These are phyloP conservation scores for Podabrus alpinus DNA, from an alignment of 2,888 invertebrate species.

Conservation along the genomic window DNA sequence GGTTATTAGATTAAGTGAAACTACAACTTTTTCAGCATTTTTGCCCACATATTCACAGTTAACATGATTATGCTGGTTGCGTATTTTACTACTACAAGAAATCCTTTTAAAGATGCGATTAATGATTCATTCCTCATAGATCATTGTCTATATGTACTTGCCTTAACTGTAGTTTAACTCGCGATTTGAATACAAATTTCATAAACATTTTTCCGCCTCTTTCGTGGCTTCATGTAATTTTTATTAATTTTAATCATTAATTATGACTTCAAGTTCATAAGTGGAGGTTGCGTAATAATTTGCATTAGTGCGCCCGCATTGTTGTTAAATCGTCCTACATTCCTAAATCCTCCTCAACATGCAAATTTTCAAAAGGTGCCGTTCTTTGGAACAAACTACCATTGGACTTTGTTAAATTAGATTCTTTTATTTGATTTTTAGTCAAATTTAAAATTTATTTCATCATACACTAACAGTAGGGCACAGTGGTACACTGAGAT, in stretches of 20 bases:
- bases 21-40: background rate
- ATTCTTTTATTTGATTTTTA: no score
- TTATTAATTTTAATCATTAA: background rate
- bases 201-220: background rate
- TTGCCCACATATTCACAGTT: slow-evolving; percentile 9
- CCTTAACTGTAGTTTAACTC: background rate
- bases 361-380: no score
- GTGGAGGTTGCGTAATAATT: background rate
- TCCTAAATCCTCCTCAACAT: background rate
- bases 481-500: no score
- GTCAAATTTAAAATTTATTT: background rate
- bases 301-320: background rate
- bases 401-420: no score
- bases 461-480: background rate
- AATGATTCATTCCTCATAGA: slow-evolving; percentile 1
- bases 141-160: background rate
- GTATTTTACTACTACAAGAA: slow-evolving; percentile 6
- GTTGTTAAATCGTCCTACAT: background rate
- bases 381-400: no score
- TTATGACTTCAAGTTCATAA: background rate
- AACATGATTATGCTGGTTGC: background rate
- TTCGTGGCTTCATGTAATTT: background rate
- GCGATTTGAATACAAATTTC: slow-evolving; percentile 1
- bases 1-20: slow-evolving; percentile 19
- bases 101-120: slow-evolving; percentile 15